Base-by-base conservation (phyloP, 2,113 vertebrate species). In the Pipa parva region DNA sequence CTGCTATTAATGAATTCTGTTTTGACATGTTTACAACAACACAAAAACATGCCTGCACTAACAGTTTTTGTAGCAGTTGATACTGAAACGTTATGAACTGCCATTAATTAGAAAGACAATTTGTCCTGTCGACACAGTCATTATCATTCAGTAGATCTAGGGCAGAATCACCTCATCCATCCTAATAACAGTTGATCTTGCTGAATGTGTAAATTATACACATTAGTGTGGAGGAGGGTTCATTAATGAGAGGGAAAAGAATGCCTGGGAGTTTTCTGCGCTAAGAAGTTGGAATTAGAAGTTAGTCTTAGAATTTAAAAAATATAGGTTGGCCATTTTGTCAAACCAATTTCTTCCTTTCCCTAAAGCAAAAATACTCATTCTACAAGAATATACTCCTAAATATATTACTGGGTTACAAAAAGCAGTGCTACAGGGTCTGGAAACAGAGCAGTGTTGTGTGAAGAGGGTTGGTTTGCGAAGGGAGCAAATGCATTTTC, bases 21-120 rank as follows among this genome's bases (percentile, higher is more conserved):
- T 65, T 33, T 46, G 51, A 27, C 36, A 42, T 56, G 18, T 57
- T 48, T 46, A 33, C 26, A 28, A n/a, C 10, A 39, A 5, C 49
- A 13, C 29, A 37, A 51, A 63, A 27, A 51, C 46, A 63, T 7
- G 46, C 48, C 24, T 60, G 22, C 4, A n/a, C 21, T 3, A 59
- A 26, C 28, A 36, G 24, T 29, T 37, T 36, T 24, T 51, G 21
- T 8, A 28, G 4, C 17, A 28, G 37, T 48, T 45, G 18, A 61
- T 24, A 15, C 51, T 33, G 13, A 18, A 66, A 46, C 37, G 48
- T 57, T 31, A 46, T 27, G 54, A 57, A 65, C 18, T 39, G 50
- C 18, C 37, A 65, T 31, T 56, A 57, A 66, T 65, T 56, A 65
- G 52, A 33, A 17, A 13, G 48, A 52, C 49, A 52, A 54, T 54